These are phyloP conservation scores for Pterostichus madidus DNA, from an alignment of 2,888 invertebrate species.

Conservation along the genomic window DNA sequence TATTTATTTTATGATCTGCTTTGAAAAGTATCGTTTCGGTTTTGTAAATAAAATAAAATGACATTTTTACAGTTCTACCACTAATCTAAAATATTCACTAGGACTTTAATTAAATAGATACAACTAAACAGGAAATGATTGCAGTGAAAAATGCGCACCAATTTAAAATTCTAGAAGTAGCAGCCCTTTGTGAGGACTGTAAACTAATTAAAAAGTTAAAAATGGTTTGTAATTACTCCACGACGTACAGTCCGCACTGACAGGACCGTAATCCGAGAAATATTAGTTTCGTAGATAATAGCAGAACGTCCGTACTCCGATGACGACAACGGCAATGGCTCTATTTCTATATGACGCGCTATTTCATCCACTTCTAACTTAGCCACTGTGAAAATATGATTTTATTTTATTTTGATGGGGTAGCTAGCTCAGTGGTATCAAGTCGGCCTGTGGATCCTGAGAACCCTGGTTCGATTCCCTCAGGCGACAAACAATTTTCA, in stretches of 20 bases:
- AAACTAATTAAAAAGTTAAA: constrained; percentile 60
- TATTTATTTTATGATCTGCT: no score
- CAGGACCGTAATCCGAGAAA: constrained; percentile 33
- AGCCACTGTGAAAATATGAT: no score
- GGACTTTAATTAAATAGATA: constrained; percentile 30
- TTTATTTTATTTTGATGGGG: no score
- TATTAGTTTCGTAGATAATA: constrained; percentile 33
- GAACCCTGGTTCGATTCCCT: no score
- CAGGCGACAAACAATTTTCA: no score
- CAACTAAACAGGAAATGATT: constrained; percentile 46
- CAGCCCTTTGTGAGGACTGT: not conserved
- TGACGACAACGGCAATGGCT: not conserved
- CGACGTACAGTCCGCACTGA: not conserved
- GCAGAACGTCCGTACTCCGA: not conserved
- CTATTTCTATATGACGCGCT: not conserved
- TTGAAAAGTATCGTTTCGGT: no score
- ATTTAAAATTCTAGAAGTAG: constrained; percentile 33
- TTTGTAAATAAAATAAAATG: not conserved
- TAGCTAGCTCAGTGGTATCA: no score
- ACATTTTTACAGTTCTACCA: not conserved
- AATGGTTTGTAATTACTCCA: constrained; percentile 42
- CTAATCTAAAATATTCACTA: constrained; percentile 25
- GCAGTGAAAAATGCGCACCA: constrained; percentile 52
- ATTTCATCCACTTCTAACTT: no score
- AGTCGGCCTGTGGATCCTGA: no score